phyloP scores from a whole-genome alignment of 2,113 vertebrate species.

The Psilopsiagon aurifrons region DNA sequence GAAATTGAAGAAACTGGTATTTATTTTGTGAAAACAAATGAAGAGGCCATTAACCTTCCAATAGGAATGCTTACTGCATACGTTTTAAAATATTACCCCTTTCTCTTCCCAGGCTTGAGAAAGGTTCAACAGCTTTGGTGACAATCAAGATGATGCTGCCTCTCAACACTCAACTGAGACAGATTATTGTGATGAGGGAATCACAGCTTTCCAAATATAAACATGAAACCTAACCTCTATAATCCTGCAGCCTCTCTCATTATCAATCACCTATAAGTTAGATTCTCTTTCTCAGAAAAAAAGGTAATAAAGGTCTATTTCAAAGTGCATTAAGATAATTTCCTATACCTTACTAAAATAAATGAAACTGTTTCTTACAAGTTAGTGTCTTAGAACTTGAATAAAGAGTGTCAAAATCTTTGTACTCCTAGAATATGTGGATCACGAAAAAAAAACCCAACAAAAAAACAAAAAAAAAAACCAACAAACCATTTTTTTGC shows the following conservation, averaged over 20 bases:
- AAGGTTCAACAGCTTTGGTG: not conserved
- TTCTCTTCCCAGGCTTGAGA: constrained; percentile 6
- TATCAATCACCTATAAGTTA: not conserved
- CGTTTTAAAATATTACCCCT: not conserved
- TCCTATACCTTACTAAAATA: not conserved
- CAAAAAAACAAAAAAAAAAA: not conserved
- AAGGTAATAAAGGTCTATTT: not conserved
- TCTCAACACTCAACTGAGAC: constrained; percentile 10
- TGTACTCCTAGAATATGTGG: not conserved
- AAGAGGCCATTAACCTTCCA: constrained; percentile 32
- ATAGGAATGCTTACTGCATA: not conserved
- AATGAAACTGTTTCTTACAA: not conserved
- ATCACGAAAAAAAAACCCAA: not conserved
- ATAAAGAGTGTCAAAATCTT: not conserved
- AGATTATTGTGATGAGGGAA: constrained; percentile 33
- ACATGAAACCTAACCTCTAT: not conserved
- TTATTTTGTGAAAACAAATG: constrained; percentile 48
- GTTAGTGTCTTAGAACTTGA: not conserved
- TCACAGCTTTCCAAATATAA: not conserved
- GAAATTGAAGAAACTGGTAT: constrained; percentile 28
- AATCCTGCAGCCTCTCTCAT: not conserved
- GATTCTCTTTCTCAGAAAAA: not conserved
- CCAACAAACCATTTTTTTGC: not conserved
- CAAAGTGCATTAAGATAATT: not conserved
- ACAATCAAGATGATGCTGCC: constrained; percentile 22